Conservation (phyloP, 2,888 invertebrate species). For the Netelia melanura region DNA sequence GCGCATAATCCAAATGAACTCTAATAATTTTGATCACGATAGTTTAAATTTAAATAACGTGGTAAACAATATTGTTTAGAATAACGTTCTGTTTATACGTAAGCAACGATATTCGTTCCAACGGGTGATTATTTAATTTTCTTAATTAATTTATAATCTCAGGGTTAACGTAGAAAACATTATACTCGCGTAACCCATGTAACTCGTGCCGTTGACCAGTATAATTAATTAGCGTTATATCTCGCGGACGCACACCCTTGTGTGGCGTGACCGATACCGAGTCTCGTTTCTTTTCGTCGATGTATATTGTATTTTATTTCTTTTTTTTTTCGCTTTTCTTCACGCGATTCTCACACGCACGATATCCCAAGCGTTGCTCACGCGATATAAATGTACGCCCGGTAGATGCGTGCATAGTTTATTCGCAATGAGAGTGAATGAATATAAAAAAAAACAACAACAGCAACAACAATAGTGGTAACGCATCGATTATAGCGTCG, state of each 20-base stretch:
- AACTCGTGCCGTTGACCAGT: constrained; percentile 80
- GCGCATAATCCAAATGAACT: too few species aligned
- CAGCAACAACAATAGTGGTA: not conserved
- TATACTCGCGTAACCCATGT: constrained; percentile 67
- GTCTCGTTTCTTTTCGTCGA: constrained; percentile 27
- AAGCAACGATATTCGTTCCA: too few species aligned
- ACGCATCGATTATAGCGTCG: not conserved
- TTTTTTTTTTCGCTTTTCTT: constrained; percentile 37
- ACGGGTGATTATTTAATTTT: not conserved
- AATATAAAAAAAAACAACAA: constrained; percentile 7
- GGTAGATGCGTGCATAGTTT: not conserved
- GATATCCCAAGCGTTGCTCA: constrained; percentile 51
- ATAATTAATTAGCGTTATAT: constrained; percentile 79
- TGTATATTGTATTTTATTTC: constrained; percentile 23
- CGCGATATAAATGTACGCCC: constrained; percentile 53
- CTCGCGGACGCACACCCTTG: constrained; percentile 45
- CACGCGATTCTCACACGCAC: constrained; percentile 51
- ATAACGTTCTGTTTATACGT: too few species aligned
- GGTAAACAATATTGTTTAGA: too few species aligned
- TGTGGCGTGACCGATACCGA: constrained; percentile 44
- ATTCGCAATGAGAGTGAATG: constrained; percentile 59
- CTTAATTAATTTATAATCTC: not conserved
- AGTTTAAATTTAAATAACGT: too few species aligned
- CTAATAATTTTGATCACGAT: too few species aligned
- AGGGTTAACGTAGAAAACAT: constrained; percentile 32